phyloP scores from a whole-genome alignment of 2,113 vertebrate genomes.

The Peromyscus leucopus region DNA sequence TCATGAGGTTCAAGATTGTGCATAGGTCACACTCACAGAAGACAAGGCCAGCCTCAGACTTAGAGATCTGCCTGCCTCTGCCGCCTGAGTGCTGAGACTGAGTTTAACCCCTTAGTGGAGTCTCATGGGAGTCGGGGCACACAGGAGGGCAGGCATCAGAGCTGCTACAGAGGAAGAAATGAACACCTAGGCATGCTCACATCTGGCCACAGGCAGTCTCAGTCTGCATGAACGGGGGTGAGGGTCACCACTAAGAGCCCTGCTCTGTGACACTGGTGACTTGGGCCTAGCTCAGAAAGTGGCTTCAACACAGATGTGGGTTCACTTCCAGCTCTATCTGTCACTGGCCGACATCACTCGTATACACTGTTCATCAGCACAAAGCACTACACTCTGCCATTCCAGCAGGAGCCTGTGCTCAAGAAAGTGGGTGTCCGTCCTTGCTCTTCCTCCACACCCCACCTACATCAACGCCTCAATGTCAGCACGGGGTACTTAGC shows the following conservation, averaged over 20 bases:
- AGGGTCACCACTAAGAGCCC: background rate
- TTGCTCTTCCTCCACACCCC: background rate
- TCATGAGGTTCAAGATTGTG: background rate
- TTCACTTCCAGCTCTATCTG: background rate
- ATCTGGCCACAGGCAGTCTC: background rate
- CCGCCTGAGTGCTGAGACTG: background rate
- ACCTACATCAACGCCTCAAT: no score
- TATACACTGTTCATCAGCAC: background rate
- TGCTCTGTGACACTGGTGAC: background rate
- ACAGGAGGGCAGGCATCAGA: background rate
- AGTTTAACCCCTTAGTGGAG: background rate
- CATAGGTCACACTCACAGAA: background rate
- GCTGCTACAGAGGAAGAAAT: background rate
- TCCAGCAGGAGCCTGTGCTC: background rate
- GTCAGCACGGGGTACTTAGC: fast-evolving
- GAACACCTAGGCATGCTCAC: background rate
- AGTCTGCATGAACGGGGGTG: fast-evolving
- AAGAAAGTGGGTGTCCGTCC: fast-evolving
- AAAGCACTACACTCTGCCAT: background rate
- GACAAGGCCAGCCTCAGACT: background rate
- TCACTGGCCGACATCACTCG: background rate
- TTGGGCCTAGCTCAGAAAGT: background rate
- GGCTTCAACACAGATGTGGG: no score
- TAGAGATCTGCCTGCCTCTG: background rate
- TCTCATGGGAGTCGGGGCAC: background rate